A percentile compares a stretch with the other conserved stretches of the same genome.
Evolutionary conservation across 1,140 invertebrate genomes (phyloP).

Genomic region (Brachionus calyciflorus): DNA sequence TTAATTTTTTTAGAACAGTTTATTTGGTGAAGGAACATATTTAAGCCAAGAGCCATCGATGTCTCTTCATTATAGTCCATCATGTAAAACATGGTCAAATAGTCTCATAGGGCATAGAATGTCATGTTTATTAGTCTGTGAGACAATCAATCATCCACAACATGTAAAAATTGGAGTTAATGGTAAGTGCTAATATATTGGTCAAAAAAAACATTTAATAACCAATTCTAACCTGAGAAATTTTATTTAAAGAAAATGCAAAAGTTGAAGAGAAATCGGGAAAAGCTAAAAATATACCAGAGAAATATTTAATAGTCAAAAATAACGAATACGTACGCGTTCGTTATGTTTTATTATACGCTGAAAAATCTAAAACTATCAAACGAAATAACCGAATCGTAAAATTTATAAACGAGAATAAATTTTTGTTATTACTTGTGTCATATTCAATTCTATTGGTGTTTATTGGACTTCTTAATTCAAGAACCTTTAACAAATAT

Average conservation of each 20-base stretch:
- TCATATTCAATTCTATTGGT: slow-evolving; percentile 34
- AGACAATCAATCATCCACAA: slow-evolving; percentile 70
- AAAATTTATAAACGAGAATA: slow-evolving; percentile 17
- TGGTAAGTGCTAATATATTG: slow-evolving; percentile 41
- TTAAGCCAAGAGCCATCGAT: slow-evolving; percentile 71
- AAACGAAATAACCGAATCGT: background rate
- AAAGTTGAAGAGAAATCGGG: slow-evolving; percentile 50
- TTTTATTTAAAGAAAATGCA: background rate
- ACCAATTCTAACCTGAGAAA: background rate
- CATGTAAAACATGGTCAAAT: slow-evolving; percentile 70
- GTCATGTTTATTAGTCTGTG: slow-evolving; percentile 73
- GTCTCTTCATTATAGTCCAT: slow-evolving; percentile 69
- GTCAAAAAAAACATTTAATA: slow-evolving; percentile 20
- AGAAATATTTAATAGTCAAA: slow-evolving; percentile 72
- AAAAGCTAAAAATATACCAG: slow-evolving; percentile 65
- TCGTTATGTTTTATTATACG: slow-evolving; percentile 74
- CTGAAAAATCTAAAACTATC: slow-evolving; percentile 46
- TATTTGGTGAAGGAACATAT: slow-evolving; percentile 74
- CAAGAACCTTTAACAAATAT: slow-evolving; percentile 18
- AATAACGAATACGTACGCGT: slow-evolving; percentile 74
- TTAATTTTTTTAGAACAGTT: slow-evolving; percentile 63
- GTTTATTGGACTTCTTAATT: slow-evolving; percentile 43
- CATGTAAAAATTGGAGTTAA: slow-evolving; percentile 62
- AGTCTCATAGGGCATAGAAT: slow-evolving; percentile 71
- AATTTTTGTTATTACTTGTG: background rate